phyloP scores from a whole-genome alignment of 1,140 invertebrate genomes.

The Epicauta chinensis region DNA sequence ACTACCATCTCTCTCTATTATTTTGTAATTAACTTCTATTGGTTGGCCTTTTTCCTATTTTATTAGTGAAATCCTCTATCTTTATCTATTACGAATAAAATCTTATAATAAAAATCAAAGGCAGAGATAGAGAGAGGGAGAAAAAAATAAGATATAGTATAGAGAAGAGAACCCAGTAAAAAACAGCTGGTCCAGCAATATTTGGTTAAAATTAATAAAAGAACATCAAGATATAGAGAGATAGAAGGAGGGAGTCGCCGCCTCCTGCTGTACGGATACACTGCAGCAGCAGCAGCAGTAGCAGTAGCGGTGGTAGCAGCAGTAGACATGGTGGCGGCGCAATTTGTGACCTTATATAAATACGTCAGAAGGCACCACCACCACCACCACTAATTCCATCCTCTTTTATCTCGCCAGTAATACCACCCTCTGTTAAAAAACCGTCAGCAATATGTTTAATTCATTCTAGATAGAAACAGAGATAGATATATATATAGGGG shows the following conservation, averaged over 20 bases:
- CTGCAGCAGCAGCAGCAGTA: too few relatives aligned
- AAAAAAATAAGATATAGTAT: background rate
- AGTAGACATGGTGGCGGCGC: background rate
- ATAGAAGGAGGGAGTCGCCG: background rate
- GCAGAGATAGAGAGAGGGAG: background rate
- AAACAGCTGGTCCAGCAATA: constrained; percentile 33
- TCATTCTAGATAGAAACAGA: constrained; percentile 23
- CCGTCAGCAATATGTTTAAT: constrained; percentile 35
- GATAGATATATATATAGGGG: too few relatives aligned
- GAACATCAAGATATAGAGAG: constrained; percentile 14
- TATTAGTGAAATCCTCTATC: too few relatives aligned
- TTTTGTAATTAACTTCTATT: too few relatives aligned
- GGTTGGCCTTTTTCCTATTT: too few relatives aligned
- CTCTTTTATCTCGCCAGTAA: too few relatives aligned
- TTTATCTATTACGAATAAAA: too few relatives aligned
- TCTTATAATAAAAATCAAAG: background rate
- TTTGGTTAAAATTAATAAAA: constrained; percentile 38
- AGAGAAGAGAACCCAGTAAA: constrained; percentile 19
- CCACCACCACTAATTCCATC: too few relatives aligned
- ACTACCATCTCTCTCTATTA: background rate
- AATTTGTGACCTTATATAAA: constrained; percentile 25
- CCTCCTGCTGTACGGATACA: too few relatives aligned
- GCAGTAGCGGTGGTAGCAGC: too few relatives aligned
- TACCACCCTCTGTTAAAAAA: background rate
- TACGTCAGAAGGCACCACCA: constrained; percentile 6